Base-by-base conservation (phyloP, 1,140 invertebrate genomes). In the Drosophila neocordata region DNA sequence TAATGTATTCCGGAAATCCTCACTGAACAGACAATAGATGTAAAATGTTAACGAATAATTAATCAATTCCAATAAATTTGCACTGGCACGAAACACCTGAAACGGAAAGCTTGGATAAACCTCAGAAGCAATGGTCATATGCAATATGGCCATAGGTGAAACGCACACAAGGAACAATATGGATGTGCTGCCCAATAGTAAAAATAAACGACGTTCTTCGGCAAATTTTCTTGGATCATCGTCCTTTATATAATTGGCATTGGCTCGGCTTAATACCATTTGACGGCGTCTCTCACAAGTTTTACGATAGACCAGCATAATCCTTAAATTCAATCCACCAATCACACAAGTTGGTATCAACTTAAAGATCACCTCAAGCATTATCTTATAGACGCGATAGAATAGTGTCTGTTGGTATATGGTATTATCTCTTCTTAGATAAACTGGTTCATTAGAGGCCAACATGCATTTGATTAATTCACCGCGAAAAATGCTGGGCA, bases 21-120 rank as follows among this genome's bases (percentile, higher is more conserved):
- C 94, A 34, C 95, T 95, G 88, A 96, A 96, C 52, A 96, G 90
- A 71, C 95, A 96, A 90, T 96, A 96, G 44, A 96, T 96, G 89
- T 96, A 96, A 92, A 96, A 96, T 2, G 95, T 96, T 48, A 96
- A 93, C 38, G 95, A 95, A 80, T 96, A 96, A 89, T 96, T 96
- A 65, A 94, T 94, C 18, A 96, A 92, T 90, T 96, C 95, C 67
- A 96, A 87, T 11, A 95, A 92, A 90, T 96, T 96, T 9, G 95
- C 95, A 22, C 95, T 87, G 0, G 95, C 95, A 22, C 95, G 93
- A 78, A 96, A 96, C 6, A 96, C 93, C 92, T 95, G 94, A 87
- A 95, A 95, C 61, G 94, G 93, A 78, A 94, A 95, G 59, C 92
- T 92, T 31, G 92, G 93, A 58, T 95, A 92, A 76, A 95, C 94